phyloP scores from a whole-genome alignment of 2,888 invertebrate species.

The Eupeodes luniger region DNA sequence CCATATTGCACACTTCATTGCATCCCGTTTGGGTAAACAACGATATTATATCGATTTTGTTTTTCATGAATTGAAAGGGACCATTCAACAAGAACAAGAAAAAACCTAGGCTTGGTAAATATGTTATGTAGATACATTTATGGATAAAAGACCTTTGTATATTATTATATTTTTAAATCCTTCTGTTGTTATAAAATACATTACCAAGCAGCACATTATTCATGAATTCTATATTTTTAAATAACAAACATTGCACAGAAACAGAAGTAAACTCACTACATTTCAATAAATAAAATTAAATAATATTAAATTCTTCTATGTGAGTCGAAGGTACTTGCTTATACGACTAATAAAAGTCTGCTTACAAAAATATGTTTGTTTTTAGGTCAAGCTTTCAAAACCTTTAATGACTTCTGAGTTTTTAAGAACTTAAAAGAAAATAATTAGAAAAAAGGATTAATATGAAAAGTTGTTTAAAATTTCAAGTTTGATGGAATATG shows the following conservation, averaged over 20 bases:
- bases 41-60: constrained; percentile 10
- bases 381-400: too few species aligned
- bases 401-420: too few species aligned
- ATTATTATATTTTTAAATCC: neutral
- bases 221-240: constrained; percentile 36
- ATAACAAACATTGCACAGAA: neutral
- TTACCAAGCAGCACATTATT: constrained; percentile 25
- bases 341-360: too few species aligned
- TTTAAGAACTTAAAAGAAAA: too few species aligned
- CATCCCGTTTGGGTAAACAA: constrained; percentile 32
- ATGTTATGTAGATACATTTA: neutral
- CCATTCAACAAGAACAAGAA: neutral
- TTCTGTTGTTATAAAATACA: neutral
- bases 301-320: neutral
- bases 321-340: neutral
- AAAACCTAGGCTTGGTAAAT: neutral
- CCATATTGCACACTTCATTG: constrained; percentile 60
- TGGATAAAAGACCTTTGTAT: too few species aligned
- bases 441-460: too few species aligned
- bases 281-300: constrained; percentile 13
- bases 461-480: too few species aligned
- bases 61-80: constrained; percentile 20
- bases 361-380: too few species aligned
- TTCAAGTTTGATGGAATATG: too few species aligned
- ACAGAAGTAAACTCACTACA: neutral